Conservation (phyloP, 2,113 vertebrate species). For the Emydura subglobosa region DNA sequence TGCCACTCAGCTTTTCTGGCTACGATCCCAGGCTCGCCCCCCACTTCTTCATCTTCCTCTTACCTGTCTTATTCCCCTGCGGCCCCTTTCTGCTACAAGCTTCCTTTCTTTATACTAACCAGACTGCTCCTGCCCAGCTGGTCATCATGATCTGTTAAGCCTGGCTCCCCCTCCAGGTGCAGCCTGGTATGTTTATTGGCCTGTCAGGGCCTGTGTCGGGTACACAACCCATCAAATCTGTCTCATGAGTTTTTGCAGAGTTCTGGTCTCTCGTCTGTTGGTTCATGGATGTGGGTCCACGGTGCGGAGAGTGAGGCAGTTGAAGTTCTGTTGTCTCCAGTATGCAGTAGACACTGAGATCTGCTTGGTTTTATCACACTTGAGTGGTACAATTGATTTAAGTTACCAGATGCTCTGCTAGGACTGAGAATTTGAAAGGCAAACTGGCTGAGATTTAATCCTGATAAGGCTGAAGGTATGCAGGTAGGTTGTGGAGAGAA, state of each 20-base stretch:
- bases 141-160: too few relatives aligned
- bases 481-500: background rate
- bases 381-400: fast-evolving
- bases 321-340: background rate
- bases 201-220: too few relatives aligned
- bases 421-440: background rate
- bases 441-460: fast-evolving
- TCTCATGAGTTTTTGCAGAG: background rate
- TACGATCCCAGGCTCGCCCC: too few relatives aligned
- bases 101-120: too few relatives aligned
- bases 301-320: background rate
- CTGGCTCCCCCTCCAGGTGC: too few relatives aligned
- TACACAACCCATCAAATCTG: too few relatives aligned
- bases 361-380: fast-evolving
- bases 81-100: too few relatives aligned
- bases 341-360: background rate
- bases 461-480: background rate
- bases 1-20: too few relatives aligned
- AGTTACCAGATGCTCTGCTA: background rate
- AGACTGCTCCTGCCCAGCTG: too few relatives aligned
- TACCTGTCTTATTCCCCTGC: too few relatives aligned
- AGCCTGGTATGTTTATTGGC: too few relatives aligned
- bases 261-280: background rate
- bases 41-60: too few relatives aligned
- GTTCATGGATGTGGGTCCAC: background rate